Base-by-base conservation (phyloP, 2,113 vertebrate genomes). In the Copsychus sechellarum region DNA sequence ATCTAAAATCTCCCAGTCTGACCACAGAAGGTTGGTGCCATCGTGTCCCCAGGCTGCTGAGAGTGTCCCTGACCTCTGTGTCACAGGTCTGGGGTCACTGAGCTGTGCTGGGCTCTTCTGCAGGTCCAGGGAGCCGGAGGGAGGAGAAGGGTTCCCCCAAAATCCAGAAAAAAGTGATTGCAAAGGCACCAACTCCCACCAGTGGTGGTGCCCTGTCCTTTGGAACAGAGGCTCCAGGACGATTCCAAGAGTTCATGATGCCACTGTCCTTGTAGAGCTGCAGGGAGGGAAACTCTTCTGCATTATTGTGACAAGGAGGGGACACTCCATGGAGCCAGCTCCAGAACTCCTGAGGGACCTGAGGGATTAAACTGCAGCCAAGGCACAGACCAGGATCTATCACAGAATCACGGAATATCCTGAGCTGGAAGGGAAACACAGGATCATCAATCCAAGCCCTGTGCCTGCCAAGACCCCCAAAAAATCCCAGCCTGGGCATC, bases 401-500 rank as follows among this genome's bases (percentile, higher is more conserved):
- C 69, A 33, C 6, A 6, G 40, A 40, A 23, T 4, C 14, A 0
- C 12, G 24, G 69, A 65, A 56, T 20, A 1, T 47, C 1, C 42
- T 20, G 50, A 28, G 40, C 2, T 2, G 58, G 69, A 23, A 45
- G 1, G 5, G 2, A n/a, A 2, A 14, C 69, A 0, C n/a, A 33
- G 8, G 18, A 47, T 73, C 14, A 38, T 3, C 26, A 16, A 1
- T 26, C 5, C 67, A 2, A 3, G 0, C 2, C 67, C 57, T 71
- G 57, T 2, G 38, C 13, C 38, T 61, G 66, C 66, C 11, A 36
- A 61, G 66, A 8, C 1, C 3, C 38, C 51, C 22, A 16, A 17
- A 1, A 38, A 33, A 8, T 2, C 38, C 47, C 47, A 58, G 0
- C 47, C 81, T 33, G 81, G 12, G 24, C 47, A 72, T 14, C 81